Base-by-base conservation (phyloP, 2,888 invertebrate species). In the Tetrapedia diversipes region DNA sequence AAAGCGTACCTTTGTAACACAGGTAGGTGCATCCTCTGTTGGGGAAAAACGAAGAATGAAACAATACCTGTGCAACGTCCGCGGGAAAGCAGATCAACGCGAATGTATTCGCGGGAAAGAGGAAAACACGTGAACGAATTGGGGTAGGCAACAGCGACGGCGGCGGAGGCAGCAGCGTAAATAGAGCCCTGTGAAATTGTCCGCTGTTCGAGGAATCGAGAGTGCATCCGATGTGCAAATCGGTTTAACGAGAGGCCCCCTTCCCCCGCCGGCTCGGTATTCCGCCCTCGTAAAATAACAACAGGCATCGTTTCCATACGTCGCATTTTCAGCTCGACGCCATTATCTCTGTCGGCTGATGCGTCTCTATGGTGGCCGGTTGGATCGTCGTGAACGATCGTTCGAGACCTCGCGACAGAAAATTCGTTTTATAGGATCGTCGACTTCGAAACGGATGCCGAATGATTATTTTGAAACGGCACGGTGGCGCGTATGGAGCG, bases 181-280 rank as follows among this genome's bases (percentile, higher is more conserved):
- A 70, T 80, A 74, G 65, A 81, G 64, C 53, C 84, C 79, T 88
- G 86, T 86, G 86, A 88, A 87, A 88, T 77, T 84, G 85, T 84
- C 83, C 84, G 85, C 85, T 86, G 85, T 83, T 82, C 77, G 79
- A 77, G 78, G 82, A 85, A 86, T 82, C 75, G 83, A 71, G 81
- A 86, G 87, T 86, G 86, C 88, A 87, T 87, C 88, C 86, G 84
- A 86, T 86, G 86, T 88, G 90, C 87, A 90, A 90, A 90, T 90
- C 90, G 89, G 89, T 90, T 90, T 89, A 90, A 86, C 87, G 82
- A 85, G 82, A 81, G 80, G 73, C 64, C 68, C 67, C 27, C n/a
- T n/a, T n/a, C n/a, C 68, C 60, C 72, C 57, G 60, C 67, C 66
- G 43, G 39, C 51, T 57, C 66, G 39, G 64, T 69, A 76, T 76